Conservation (phyloP, 2,797 vertebrate genomes). For the Rostrhamus sociabilis region DNA sequence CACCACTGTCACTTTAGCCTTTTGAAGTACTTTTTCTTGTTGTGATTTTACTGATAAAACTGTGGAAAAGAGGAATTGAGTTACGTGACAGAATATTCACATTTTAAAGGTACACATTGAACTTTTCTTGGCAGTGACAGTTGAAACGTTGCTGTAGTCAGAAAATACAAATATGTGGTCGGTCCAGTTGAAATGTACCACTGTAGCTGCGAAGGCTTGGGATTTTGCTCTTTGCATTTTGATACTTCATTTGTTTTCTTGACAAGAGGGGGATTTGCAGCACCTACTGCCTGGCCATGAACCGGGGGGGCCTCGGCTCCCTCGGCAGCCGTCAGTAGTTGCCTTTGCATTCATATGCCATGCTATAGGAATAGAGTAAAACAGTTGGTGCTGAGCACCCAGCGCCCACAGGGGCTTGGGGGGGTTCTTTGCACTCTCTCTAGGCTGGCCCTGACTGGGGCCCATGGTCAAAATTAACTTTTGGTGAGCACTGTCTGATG, state of each 20-base stretch:
- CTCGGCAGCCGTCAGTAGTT: neutral
- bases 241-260: neutral
- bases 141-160: neutral
- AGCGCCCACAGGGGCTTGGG: neutral
- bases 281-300: neutral
- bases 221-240: neutral
- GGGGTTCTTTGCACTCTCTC: neutral
- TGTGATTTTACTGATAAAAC: neutral
- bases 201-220: neutral
- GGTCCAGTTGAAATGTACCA: neutral
- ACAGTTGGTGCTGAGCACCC: neutral
- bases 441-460: neutral
- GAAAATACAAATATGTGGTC: neutral
- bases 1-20: neutral
- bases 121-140: neutral
- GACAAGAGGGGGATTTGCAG: neutral
- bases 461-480: neutral
- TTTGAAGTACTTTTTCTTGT: neutral
- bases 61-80: neutral
- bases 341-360: accelerated
- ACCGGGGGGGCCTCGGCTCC: accelerated
- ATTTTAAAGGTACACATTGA: neutral
- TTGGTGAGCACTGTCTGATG: neutral
- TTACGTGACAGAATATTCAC: neutral
- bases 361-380: neutral